Percentiles rank a stretch among this genome's conserved stretches.
Evolutionary conservation across 2,797 vertebrate genomes (phyloP).

Genomic region (Mus caroli): DNA sequence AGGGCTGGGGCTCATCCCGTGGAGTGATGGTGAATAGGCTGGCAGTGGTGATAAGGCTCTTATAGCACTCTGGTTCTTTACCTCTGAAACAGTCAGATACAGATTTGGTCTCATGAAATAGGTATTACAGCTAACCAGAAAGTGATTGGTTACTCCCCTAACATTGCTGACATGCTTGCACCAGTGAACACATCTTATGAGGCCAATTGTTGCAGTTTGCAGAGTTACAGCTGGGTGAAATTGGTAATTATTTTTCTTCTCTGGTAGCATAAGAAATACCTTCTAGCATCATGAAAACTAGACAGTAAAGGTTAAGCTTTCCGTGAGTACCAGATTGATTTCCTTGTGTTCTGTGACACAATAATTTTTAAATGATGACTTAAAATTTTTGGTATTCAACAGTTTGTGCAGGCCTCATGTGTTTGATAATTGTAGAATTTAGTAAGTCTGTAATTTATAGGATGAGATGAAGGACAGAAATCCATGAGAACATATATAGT

Average conservation of each 20-base stretch:
- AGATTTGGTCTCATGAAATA: neutral
- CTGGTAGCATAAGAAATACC: neutral
- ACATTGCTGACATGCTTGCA: neutral
- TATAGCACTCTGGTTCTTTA: neutral
- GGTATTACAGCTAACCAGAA: neutral
- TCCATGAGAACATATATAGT: neutral
- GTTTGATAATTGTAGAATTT: neutral
- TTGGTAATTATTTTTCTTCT: neutral
- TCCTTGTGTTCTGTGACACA: neutral
- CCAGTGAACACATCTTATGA: neutral
- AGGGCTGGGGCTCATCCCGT: neutral
- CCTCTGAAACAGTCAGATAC: neutral
- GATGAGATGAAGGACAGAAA: neutral
- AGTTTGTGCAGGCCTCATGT: neutral
- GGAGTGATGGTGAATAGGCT: neutral
- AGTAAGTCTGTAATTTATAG: neutral
- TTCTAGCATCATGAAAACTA: neutral
- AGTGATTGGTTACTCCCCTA: neutral
- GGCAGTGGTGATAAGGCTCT: neutral
- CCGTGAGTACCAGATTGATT: neutral
- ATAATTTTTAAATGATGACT: neutral
- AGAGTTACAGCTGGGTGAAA: neutral
- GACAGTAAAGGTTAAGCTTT: neutral
- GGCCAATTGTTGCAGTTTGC: neutral
- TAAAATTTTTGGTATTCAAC: neutral